Percentiles rank a stretch among this genome's conserved stretches.
These are phyloP conservation scores for Drosophila saltans DNA, from an alignment of 1,140 invertebrate genomes.

Conservation along the genomic window DNA sequence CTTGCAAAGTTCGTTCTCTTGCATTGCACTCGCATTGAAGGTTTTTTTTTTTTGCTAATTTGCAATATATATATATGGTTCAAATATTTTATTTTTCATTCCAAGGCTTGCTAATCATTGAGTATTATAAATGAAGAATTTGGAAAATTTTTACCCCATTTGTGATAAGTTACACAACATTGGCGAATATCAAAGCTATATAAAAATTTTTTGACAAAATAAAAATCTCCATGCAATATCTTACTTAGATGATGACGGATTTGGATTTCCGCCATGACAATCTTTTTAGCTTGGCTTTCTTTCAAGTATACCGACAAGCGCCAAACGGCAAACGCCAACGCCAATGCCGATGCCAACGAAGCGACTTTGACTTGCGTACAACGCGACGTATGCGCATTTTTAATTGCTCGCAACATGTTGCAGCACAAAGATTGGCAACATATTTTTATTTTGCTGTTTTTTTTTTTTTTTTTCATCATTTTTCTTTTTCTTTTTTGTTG, in stretches of 20 bases:
- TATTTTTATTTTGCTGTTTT: slow-evolving; percentile 16
- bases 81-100: too few species aligned
- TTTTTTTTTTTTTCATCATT: slow-evolving; percentile 5
- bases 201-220: slow-evolving; percentile 30
- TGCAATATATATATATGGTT: too few species aligned
- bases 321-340: slow-evolving; percentile 26
- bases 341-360: slow-evolving; percentile 31
- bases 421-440: slow-evolving; percentile 72
- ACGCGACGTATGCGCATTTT: slow-evolving; percentile 79
- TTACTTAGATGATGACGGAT: slow-evolving; percentile 52
- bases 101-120: too few species aligned
- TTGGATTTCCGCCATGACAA: slow-evolving; percentile 73
- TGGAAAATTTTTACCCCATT: neutral
- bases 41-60: slow-evolving; percentile 32
- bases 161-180: neutral
- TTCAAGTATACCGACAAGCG: slow-evolving; percentile 41
- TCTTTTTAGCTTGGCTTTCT: slow-evolving; percentile 54
- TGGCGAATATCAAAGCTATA: neutral
- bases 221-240: slow-evolving; percentile 21
- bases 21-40: slow-evolving; percentile 26
- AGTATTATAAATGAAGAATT: neutral
- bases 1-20: slow-evolving; percentile 35
- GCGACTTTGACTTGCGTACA: slow-evolving; percentile 38
- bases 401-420: slow-evolving; percentile 75
- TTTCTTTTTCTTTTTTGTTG: slow-evolving; percentile 55